Conservation (phyloP, 2,888 invertebrate species). For the Didymodactylos carnosus region DNA sequence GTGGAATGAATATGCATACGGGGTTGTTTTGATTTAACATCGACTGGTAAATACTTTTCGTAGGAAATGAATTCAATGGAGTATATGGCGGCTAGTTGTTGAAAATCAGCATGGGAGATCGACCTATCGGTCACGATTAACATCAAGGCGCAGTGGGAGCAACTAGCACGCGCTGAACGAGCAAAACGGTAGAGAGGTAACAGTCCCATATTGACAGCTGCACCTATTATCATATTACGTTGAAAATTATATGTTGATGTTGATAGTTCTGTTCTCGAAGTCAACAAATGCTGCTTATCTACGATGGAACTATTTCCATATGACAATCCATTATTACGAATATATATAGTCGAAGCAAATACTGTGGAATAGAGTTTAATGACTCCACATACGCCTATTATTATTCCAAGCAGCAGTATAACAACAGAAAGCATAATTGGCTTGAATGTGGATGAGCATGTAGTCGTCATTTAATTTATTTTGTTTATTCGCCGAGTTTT, state of each 20-base stretch:
- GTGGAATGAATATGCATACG: not conserved
- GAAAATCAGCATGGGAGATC: not conserved
- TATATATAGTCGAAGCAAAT: too few relatives aligned
- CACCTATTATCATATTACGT: not conserved
- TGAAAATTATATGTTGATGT: not conserved
- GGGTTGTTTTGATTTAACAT: not conserved
- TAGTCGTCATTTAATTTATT: too few relatives aligned
- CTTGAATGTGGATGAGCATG: too few relatives aligned
- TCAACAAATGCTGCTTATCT: too few relatives aligned
- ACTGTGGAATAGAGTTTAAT: too few relatives aligned
- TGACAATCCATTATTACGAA: too few relatives aligned
- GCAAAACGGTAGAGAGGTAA: not conserved
- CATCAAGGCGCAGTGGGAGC: not conserved
- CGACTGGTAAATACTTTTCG: not conserved
- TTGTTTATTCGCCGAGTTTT: too few relatives aligned
- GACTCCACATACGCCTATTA: too few relatives aligned
- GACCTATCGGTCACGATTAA: not conserved
- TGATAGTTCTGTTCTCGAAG: too few relatives aligned
- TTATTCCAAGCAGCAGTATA: too few relatives aligned
- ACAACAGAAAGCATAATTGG: too few relatives aligned
- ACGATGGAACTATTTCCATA: too few relatives aligned
- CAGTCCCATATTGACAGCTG: not conserved
- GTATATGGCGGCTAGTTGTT: not conserved
- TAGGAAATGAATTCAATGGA: not conserved
- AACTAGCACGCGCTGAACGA: not conserved